These are phyloP conservation scores for Malthinus seriepunctatus DNA, from an alignment of 2,888 invertebrate genomes.

Conservation along the genomic window DNA sequence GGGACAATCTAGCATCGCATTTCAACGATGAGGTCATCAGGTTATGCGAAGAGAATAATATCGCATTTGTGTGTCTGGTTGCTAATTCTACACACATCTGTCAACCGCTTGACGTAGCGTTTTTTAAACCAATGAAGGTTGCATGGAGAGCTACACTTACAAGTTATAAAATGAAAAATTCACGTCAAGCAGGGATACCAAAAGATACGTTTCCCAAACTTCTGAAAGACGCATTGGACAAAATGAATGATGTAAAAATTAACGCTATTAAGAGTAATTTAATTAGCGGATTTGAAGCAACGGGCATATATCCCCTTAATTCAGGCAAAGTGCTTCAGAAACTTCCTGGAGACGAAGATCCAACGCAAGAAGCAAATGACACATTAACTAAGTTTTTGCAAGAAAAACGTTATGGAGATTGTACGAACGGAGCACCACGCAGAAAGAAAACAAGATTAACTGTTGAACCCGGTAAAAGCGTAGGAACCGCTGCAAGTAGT, in stretches of 20 bases:
- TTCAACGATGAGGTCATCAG: background rate
- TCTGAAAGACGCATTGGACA: constrained; percentile 1
- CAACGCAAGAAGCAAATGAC: background rate
- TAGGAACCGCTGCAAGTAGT: constrained; percentile 8
- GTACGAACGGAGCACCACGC: constrained; percentile 8
- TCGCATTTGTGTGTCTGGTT: background rate
- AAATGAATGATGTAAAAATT: background rate
- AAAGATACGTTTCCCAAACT: background rate
- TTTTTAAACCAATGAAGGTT: background rate
- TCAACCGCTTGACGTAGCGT: too few species aligned
- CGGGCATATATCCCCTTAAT: constrained; percentile 12
- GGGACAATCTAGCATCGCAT: background rate
- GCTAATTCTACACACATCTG: background rate
- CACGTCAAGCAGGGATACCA: background rate
- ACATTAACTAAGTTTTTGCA: constrained; percentile 5
- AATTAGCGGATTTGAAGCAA: constrained; percentile 12
- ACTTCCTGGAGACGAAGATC: constrained; percentile 5
- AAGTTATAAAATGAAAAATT: constrained; percentile 1
- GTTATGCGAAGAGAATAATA: background rate
- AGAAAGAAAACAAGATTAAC: constrained; percentile 17
- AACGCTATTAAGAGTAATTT: background rate
- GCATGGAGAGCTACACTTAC: constrained; percentile 3
- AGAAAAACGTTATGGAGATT: constrained; percentile 15
- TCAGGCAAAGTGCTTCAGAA: constrained; percentile 21
- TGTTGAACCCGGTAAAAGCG: constrained; percentile 18